Evolutionary conservation across 2,797 vertebrate genomes (phyloP).

Genomic region (Benthosema pterotum): DNA sequence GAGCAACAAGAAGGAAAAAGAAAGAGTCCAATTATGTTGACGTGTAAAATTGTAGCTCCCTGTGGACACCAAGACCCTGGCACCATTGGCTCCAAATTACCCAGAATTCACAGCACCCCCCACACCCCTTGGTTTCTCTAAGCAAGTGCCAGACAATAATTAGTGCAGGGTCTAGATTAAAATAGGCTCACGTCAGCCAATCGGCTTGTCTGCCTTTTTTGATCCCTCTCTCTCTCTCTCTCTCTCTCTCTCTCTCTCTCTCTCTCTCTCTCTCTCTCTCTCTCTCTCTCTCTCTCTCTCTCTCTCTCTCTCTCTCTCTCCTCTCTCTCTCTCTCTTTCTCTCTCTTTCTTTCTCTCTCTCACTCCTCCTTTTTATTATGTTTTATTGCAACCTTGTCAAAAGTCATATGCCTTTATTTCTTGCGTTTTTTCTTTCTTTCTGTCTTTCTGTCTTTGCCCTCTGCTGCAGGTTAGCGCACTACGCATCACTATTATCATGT

Average conservation of each 20-base stretch:
- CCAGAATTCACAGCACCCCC: neutral
- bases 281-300: no score
- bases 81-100: neutral
- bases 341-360: no score
- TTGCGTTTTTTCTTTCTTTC: no score
- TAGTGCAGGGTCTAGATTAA: neutral
- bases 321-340: no score
- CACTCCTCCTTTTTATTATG: no score
- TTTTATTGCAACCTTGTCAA: no score
- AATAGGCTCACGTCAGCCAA: slow-evolving; percentile 1
- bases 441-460: no score
- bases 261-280: neutral
- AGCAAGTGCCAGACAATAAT: slow-evolving; percentile 10
- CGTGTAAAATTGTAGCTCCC: slow-evolving; percentile 1
- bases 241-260: neutral
- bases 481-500: no score
- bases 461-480: no score
- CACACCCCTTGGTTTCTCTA: neutral
- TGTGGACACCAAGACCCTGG: neutral
- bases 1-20: no score
- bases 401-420: no score
- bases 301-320: no score
- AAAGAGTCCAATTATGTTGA: slow-evolving; percentile 1
- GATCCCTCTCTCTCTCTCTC: neutral
- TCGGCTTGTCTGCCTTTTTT: neutral